phyloP scores from a whole-genome alignment of 1,140 invertebrate genomes.

The Drosophila malerkotliana region DNA sequence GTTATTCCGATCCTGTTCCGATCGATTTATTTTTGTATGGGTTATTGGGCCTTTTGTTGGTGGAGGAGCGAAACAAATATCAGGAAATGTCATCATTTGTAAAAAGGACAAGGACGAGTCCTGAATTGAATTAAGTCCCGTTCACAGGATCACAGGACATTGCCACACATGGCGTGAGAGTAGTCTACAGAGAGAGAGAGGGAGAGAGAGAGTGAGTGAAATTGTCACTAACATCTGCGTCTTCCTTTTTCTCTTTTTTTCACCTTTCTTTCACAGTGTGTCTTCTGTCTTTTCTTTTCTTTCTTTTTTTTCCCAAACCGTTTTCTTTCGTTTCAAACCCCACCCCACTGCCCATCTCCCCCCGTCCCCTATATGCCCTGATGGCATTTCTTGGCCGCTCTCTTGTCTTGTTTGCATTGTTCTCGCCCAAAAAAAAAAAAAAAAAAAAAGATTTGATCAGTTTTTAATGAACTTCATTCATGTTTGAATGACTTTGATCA shows the following conservation, averaged over 20 bases:
- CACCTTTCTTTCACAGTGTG: constrained; percentile 12
- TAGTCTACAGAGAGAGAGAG: constrained; percentile 1
- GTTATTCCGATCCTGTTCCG: constrained; percentile 3
- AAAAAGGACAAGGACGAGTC: constrained; percentile 27
- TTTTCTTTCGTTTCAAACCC: constrained; percentile 20
- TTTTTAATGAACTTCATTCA: constrained; percentile 84
- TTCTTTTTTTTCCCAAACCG: constrained; percentile 17
- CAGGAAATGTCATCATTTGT: constrained; percentile 82
- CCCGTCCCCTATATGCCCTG: neutral
- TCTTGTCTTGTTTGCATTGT: constrained; percentile 79
- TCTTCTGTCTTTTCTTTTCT: constrained; percentile 7
- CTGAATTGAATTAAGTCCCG: constrained; percentile 37
- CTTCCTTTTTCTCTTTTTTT: constrained; percentile 13
- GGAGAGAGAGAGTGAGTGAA: constrained; percentile 30
- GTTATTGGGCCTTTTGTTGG: constrained; percentile 40
- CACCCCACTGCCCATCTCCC: neutral
- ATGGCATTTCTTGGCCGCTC: constrained; percentile 54
- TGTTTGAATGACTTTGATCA: constrained; percentile 83
- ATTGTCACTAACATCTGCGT: constrained; percentile 52
- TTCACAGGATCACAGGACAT: constrained; percentile 39
- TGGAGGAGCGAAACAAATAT: constrained; percentile 68
- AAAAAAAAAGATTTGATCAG: constrained; percentile 72
- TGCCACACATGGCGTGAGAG: constrained; percentile 67
- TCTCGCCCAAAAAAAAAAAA: constrained; percentile 59
- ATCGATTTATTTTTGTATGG: constrained; percentile 14